phyloP scores from a whole-genome alignment of 2,888 invertebrate genomes.

The Calliphora vomitoria region DNA sequence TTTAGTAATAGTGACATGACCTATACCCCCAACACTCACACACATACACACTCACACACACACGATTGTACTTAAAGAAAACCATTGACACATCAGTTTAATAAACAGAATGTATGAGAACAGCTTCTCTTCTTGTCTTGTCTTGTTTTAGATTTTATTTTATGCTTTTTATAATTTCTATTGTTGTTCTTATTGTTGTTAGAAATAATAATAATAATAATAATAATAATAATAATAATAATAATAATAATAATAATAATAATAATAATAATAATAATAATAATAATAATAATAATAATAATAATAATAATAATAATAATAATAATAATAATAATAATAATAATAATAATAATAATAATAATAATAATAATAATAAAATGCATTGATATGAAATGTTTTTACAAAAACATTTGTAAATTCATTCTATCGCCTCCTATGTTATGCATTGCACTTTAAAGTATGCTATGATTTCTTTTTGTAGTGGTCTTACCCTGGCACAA shows the following conservation, averaged over 20 bases:
- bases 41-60: too few relatives aligned
- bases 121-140: constrained; percentile 15
- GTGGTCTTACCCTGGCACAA: not conserved
- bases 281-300: constrained; percentile 36
- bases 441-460: constrained; percentile 18
- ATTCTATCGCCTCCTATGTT: constrained; percentile 8
- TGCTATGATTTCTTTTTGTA: constrained; percentile 34
- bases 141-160: constrained; percentile 18
- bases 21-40: constrained; percentile 43
- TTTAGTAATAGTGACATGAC: constrained; percentile 42
- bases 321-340: constrained; percentile 42
- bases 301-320: constrained; percentile 35
- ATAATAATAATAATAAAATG: constrained; percentile 47
- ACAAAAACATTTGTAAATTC: constrained; percentile 55
- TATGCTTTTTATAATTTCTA: not conserved
- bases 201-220: constrained; percentile 39
- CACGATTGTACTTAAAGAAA: constrained; percentile 25
- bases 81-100: constrained; percentile 66
- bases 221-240: constrained; percentile 37
- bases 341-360: constrained; percentile 43
- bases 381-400: constrained; percentile 55
- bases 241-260: constrained; percentile 39
- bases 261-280: constrained; percentile 35
- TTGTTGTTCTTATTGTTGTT: constrained; percentile 20
- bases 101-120: constrained; percentile 48